phyloP scores from a whole-genome alignment of 2,797 vertebrate genomes.

The Eleutherodactylus coqui region DNA sequence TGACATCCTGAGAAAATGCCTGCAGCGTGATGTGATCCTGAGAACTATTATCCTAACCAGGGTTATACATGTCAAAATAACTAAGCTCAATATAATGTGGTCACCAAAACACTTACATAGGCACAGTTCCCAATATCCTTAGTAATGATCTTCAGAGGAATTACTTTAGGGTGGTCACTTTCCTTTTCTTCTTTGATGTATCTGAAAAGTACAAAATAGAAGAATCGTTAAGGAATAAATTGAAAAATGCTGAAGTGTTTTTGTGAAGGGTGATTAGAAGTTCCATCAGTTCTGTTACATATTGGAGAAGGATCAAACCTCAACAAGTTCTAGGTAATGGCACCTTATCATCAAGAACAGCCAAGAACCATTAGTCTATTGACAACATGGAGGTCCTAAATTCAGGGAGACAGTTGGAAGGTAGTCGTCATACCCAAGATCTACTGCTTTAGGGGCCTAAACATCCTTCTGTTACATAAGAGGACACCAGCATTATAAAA shows the following conservation, averaged over 20 bases:
- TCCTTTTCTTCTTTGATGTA: conserved; percentile 90
- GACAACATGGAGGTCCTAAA: background rate
- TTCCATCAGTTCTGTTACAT: background rate
- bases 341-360: background rate
- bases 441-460: background rate
- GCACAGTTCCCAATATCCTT: conserved; percentile 90
- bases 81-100: conserved; percentile 7
- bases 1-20: background rate
- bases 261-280: background rate
- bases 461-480: background rate
- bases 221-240: background rate
- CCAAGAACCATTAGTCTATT: background rate
- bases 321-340: background rate
- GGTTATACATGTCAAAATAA: conserved; percentile 32
- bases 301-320: background rate
- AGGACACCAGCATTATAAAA: no score
- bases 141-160: conserved; percentile 93
- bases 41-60: conserved; percentile 47
- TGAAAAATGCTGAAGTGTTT: background rate
- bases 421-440: background rate
- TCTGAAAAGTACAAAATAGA: conserved; percentile 74
- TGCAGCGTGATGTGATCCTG: conserved; percentile 10
- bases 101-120: conserved; percentile 82
- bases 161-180: conserved; percentile 89
- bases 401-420: background rate